A percentile compares a stretch with the other conserved stretches of the same genome.
phyloP scores from a whole-genome alignment of 2,113 vertebrate genomes.

The Oxyura jamaicensis region DNA sequence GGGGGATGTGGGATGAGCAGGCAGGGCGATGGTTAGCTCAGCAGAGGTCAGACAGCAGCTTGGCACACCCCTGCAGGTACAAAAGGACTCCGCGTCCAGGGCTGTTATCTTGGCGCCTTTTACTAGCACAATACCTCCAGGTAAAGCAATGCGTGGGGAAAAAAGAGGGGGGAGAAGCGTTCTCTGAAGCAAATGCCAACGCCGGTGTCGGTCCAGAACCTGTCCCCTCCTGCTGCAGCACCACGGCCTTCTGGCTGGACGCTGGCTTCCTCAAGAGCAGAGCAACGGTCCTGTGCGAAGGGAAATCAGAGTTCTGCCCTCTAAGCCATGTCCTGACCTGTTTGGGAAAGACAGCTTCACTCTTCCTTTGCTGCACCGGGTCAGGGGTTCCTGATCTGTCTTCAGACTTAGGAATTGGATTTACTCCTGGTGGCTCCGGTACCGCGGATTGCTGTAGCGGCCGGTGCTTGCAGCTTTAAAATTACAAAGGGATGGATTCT shows the following conservation, averaged over 20 bases:
- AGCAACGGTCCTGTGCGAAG: not conserved
- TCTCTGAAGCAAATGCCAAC: conserved; percentile 26
- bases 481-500: conserved; percentile 22
- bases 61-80: not conserved
- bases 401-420: conserved; percentile 40
- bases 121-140: not conserved
- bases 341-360: conserved; percentile 3
- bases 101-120: conserved; percentile 2
- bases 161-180: not conserved
- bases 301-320: conserved; percentile 3
- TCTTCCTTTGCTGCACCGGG: conserved; percentile 5
- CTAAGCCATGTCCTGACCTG: not conserved
- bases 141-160: not conserved
- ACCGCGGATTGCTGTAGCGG: conserved; percentile 18
- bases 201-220: not conserved
- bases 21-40: not conserved
- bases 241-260: conserved; percentile 8
- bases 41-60: not conserved
- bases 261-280: not conserved
- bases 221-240: not conserved
- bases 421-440: conserved; percentile 35
- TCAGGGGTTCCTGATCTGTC: conserved; percentile 15
- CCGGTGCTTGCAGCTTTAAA: conserved; percentile 30
- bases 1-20: not conserved
- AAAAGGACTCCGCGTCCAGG: conserved; percentile 5